phyloP scores from a whole-genome alignment of 2,113 vertebrate genomes.

The Dermatemys mawii region DNA sequence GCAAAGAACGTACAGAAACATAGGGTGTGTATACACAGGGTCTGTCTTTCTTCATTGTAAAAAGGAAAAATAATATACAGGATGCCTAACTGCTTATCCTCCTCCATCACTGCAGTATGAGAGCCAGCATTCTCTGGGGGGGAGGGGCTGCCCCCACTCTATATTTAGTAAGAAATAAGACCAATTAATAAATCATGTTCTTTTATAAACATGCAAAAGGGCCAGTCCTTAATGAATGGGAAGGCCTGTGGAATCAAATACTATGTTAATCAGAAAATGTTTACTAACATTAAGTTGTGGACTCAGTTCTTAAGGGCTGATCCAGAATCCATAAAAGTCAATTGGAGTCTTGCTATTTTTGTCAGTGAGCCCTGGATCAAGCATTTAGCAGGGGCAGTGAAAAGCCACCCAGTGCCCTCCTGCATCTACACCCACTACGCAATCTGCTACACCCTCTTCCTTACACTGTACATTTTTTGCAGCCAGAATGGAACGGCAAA shows the following conservation, averaged over 20 bases:
- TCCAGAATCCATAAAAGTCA: neutral
- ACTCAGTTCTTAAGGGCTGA: fast-evolving
- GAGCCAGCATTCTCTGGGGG: fast-evolving
- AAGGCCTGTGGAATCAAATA: neutral
- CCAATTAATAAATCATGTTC: neutral
- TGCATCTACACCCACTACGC: neutral
- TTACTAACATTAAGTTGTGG: neutral
- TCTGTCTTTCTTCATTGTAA: fast-evolving
- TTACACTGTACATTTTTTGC: neutral
- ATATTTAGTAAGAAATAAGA: neutral
- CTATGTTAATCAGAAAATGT: neutral
- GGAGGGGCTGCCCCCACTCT: fast-evolving
- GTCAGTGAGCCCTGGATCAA: neutral
- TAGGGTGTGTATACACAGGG: neutral
- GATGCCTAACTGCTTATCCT: neutral
- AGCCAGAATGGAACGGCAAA: fast-evolving
- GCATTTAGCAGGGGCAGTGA: neutral
- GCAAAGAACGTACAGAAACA: neutral
- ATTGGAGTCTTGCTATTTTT: neutral
- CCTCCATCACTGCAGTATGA: neutral
- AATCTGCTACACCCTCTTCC: neutral
- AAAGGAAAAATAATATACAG: neutral
- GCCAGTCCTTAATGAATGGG: neutral
- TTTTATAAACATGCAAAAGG: neutral
- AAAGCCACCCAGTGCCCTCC: neutral